Evolutionary conservation across 2,113 vertebrate genomes (phyloP).

Genomic region (Callocephalon fimbriatum): DNA sequence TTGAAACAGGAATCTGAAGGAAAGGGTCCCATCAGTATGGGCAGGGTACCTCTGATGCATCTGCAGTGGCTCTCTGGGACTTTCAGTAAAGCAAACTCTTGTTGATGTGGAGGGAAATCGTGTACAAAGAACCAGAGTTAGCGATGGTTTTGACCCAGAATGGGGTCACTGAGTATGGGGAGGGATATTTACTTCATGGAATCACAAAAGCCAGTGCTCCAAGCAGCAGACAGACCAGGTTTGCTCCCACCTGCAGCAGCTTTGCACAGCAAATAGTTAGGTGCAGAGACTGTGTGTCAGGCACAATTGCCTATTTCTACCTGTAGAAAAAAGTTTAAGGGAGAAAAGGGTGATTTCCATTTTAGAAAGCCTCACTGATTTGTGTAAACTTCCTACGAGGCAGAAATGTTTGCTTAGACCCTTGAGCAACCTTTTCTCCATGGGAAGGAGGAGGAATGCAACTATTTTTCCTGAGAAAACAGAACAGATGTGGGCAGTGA

Average conservation of each 20-base stretch:
- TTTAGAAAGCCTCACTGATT: not conserved
- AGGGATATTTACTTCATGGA: not conserved
- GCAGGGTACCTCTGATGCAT: not conserved
- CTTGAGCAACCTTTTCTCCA: not conserved
- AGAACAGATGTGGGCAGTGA: not conserved
- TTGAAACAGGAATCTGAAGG: not conserved
- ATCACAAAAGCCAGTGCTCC: not conserved
- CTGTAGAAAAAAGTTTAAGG: not conserved
- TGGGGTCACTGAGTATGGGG: not conserved
- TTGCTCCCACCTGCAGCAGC: not conserved
- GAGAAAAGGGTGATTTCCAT: not conserved
- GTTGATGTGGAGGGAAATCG: not conserved
- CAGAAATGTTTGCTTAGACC: not conserved
- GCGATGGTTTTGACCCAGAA: not conserved
- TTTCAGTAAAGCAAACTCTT: not conserved
- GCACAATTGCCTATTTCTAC: not conserved
- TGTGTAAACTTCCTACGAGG: not conserved
- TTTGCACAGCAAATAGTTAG: not conserved
- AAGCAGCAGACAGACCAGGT: not conserved
- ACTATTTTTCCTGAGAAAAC: not conserved
- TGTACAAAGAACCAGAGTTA: not conserved
- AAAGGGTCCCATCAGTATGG: not conserved
- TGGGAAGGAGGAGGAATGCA: not conserved
- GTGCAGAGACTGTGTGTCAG: no score
- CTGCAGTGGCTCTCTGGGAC: not conserved